A percentile compares a stretch with the other conserved stretches of the same genome.
Conservation (phyloP, 2,888 invertebrate species). For the Callyntrura guangdongensis region DNA sequence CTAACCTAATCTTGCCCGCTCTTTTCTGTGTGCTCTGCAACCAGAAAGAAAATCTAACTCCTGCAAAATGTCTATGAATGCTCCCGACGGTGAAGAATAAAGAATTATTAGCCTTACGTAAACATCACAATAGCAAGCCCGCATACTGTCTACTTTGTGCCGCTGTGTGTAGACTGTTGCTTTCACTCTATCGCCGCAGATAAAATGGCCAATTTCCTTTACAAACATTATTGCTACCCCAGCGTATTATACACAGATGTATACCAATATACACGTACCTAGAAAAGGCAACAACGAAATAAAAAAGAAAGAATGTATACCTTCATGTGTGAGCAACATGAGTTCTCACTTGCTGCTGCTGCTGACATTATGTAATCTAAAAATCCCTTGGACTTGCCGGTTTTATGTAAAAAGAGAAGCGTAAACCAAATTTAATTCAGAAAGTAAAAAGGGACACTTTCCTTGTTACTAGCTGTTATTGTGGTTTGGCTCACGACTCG, state of each 20-base stretch:
- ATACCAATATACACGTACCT: not conserved
- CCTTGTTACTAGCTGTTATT: slow-evolving; percentile 12
- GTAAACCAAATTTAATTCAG: slow-evolving; percentile 70
- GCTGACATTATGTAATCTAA: slow-evolving; percentile 53
- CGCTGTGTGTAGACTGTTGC: slow-evolving; percentile 39
- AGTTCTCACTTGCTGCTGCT: slow-evolving; percentile 24
- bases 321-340: not conserved
- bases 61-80: slow-evolving; percentile 25
- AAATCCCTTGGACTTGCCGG: slow-evolving; percentile 52
- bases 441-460: slow-evolving; percentile 6
- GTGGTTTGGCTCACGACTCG: not conserved
- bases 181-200: slow-evolving; percentile 8
- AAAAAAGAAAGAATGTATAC: too few relatives aligned
- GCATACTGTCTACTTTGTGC: slow-evolving; percentile 10
- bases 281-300: too few relatives aligned
- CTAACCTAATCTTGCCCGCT: slow-evolving; percentile 9
- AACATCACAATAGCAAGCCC: not conserved
- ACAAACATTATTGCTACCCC: not conserved
- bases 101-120: slow-evolving; percentile 21
- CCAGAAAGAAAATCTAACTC: slow-evolving; percentile 24
- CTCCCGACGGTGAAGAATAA: not conserved
- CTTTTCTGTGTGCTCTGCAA: not conserved
- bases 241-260: not conserved
- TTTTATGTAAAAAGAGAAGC: slow-evolving; percentile 42
- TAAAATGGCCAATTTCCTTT: slow-evolving; percentile 38